Evolutionary conservation across 2,113 vertebrate species (phyloP).

Genomic region (Oostethus manadensis): DNA sequence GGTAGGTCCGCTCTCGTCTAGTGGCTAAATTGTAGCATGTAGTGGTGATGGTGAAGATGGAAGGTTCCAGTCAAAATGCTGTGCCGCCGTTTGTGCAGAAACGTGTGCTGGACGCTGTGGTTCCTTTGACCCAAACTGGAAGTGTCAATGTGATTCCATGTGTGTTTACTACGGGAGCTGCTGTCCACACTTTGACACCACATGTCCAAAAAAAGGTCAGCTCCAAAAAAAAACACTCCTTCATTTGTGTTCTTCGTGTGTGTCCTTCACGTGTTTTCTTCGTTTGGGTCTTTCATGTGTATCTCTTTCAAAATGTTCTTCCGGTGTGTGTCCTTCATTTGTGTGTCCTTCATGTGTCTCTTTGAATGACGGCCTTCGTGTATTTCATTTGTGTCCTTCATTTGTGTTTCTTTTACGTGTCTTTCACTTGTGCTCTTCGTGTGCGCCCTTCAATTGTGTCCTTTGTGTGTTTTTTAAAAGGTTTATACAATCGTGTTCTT

Average conservation of each 20-base stretch:
- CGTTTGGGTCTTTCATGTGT: no score
- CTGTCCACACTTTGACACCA: constrained; percentile 74
- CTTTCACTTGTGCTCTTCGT: no score
- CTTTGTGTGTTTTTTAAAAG: not conserved
- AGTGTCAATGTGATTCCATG: constrained; percentile 89
- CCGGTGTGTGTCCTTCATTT: no score
- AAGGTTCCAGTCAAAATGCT: not conserved
- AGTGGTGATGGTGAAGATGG: no score
- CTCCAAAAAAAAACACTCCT: no score
- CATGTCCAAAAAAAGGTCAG: constrained; percentile 81
- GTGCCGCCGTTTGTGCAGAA: constrained; percentile 62
- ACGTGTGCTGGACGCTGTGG: constrained; percentile 80
- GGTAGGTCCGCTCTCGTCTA: constrained; percentile 37
- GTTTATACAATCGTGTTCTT: not conserved
- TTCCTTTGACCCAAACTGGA: constrained; percentile 67
- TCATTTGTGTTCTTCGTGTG: no score
- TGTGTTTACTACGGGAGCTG: constrained; percentile 91
- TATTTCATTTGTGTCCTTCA: not conserved
- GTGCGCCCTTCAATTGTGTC: not conserved
- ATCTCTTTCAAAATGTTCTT: no score
- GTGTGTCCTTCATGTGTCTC: no score
- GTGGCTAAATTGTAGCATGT: no score
- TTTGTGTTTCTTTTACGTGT: no score
- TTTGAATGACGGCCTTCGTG: not conserved
- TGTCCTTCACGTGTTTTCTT: no score